phyloP scores from a whole-genome alignment of 2,888 invertebrate species.

The Phortica okadai region DNA sequence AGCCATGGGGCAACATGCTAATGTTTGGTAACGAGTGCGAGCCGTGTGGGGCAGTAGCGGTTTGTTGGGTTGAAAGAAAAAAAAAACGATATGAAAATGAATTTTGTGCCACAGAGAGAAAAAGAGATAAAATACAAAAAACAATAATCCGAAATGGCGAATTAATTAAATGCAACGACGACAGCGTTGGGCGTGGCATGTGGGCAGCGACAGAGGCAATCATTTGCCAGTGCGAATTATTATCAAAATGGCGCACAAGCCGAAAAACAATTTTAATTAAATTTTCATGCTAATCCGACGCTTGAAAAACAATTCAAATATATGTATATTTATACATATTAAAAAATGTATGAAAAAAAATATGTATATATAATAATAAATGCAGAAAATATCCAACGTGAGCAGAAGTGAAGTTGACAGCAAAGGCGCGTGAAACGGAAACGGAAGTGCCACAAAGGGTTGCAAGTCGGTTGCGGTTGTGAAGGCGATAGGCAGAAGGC shows the following conservation, averaged over 20 bases:
- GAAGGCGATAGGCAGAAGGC: neutral
- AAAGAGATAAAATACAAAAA: neutral
- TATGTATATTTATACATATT: neutral
- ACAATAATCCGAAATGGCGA: constrained; percentile 1
- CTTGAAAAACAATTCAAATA: constrained; percentile 17
- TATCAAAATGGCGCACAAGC: neutral
- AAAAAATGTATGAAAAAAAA: neutral
- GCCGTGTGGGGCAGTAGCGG: neutral
- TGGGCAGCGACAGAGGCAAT: neutral
- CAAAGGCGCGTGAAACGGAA: constrained; percentile 8
- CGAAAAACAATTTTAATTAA: constrained; percentile 23
- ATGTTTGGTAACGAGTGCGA: neutral
- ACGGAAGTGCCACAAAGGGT: neutral
- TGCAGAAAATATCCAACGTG: no score
- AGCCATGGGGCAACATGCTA: neutral
- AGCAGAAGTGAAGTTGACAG: neutral
- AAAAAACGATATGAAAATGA: neutral
- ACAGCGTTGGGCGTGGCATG: neutral
- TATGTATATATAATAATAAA: neutral
- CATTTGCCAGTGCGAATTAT: neutral
- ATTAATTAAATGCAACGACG: neutral
- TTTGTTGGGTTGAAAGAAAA: neutral
- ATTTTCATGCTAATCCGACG: constrained; percentile 29
- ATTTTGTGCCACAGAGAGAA: neutral
- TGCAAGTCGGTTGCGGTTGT: neutral